A percentile compares a stretch with the other conserved stretches of the same genome.
phyloP scores from a whole-genome alignment of 1,140 invertebrate genomes.

The Carposina sasakii region DNA sequence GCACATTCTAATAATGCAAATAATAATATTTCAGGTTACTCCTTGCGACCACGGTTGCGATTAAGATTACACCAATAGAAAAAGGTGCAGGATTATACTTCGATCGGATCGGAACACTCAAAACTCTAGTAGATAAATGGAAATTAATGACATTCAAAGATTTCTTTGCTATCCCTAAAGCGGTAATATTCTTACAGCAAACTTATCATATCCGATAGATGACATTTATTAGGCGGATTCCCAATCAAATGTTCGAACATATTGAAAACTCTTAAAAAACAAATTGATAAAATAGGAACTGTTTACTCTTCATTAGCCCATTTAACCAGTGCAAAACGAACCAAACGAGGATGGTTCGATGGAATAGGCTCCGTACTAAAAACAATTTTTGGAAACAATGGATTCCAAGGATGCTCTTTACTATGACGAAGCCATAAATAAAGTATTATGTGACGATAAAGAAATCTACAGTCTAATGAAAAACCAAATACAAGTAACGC shows the following conservation, averaged over 20 bases:
- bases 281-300: no score
- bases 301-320: no score
- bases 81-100: not conserved
- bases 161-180: no score
- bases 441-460: slow-evolving; percentile 17
- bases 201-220: no score
- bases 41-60: no score
- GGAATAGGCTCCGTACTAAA: slow-evolving; percentile 12
- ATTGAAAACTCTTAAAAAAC: no score
- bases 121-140: no score
- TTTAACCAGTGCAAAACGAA: not conserved
- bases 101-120: no score
- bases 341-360: slow-evolving; percentile 9
- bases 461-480: slow-evolving; percentile 17
- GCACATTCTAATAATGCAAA: no score
- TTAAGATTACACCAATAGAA: not conserved
- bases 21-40: no score
- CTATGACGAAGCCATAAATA: slow-evolving; percentile 21
- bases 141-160: no score
- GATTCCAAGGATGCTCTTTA: slow-evolving; percentile 23
- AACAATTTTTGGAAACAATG: slow-evolving; percentile 23
- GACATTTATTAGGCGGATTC: slow-evolving; percentile 2
- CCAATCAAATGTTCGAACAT: not conserved
- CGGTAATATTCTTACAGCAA: no score
- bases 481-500: slow-evolving; percentile 19